Conservation (phyloP, 2,888 invertebrate species). For the Tricholauxania praeusta region DNA sequence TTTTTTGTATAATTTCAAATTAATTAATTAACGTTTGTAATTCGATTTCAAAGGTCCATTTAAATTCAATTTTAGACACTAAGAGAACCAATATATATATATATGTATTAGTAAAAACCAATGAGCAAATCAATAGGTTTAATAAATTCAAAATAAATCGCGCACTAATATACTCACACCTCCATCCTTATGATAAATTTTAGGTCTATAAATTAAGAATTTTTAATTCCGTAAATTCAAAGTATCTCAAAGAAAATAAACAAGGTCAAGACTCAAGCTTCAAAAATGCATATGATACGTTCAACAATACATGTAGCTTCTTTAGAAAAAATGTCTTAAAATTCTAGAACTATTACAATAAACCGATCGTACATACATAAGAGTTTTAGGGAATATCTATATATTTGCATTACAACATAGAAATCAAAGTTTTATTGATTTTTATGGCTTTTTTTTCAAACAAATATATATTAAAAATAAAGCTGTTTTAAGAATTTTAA, state of each 20-base stretch:
- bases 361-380: not conserved
- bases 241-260: conserved; percentile 8
- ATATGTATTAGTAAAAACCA: conserved; percentile 37
- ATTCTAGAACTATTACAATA: conserved; percentile 14
- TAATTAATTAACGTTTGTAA: conserved; percentile 1
- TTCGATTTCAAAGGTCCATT: conserved; percentile 50
- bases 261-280: conserved; percentile 56
- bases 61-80: conserved; percentile 53
- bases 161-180: conserved; percentile 51
- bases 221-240: conserved; percentile 30
- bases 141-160: conserved; percentile 35
- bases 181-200: conserved; percentile 59
- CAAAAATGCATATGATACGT: conserved; percentile 47
- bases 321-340: conserved; percentile 2
- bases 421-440: conserved; percentile 14
- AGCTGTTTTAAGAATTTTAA: conserved; percentile 2
- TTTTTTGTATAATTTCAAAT: not conserved
- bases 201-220: conserved; percentile 45
- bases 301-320: conserved; percentile 3
- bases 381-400: conserved; percentile 22
- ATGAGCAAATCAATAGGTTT: conserved; percentile 37
- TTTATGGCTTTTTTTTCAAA: not conserved
- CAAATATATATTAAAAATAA: not conserved
- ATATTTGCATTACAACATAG: not conserved
- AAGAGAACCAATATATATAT: conserved; percentile 16